Base-by-base conservation (phyloP, 2,888 invertebrate species). In the Yponomeuta cagnagella region DNA sequence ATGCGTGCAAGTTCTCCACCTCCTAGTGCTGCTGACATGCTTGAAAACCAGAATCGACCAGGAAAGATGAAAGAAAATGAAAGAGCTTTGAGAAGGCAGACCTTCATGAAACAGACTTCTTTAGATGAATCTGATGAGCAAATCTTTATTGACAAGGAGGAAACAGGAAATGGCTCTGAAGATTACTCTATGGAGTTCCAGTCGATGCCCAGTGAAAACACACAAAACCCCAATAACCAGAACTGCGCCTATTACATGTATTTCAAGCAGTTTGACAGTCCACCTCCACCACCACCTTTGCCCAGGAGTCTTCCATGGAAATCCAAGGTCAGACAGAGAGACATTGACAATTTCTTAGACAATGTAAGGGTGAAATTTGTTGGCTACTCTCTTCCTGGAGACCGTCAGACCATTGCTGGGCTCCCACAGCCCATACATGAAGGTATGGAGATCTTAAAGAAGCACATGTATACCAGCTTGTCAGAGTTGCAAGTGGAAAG, bases 1-100 rank as follows among this genome's bases (percentile, higher is more conserved):
- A 98, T 99, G 98, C 93, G 98, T 77, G 97, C 99, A 0, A 98
- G 98, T 71, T 98, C 98, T 2, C 98, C 99, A 8, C 98, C 99
- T 1, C 96, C 97, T 2, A 97, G 97, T 85, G 98, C 98, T 63
- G 96, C 96, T 37, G 98, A 98, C 84, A 94, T 97, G 79, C 86
- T 97, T 71, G 97, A 98, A 83, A 95, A 96, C 74, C 97, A 97
- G 85, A 97, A 96, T 84, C 52, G 52, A 58, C 95, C 96, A 74
- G 94, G 94, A 73, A 94, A 95, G 75, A 95, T 89, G 6, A 90
- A 88, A 72, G 88, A 88, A 73, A 89, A 86, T 81, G 95, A 95
- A 77, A 93, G 95, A 78, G 95, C 95, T 64, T 94, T 96, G 76
- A 93, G 96, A 82, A 93, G 95, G 76, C 92, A 96, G 90, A 94